Conservation (phyloP, 2,888 invertebrate species). For the Pedicia rivosa region DNA sequence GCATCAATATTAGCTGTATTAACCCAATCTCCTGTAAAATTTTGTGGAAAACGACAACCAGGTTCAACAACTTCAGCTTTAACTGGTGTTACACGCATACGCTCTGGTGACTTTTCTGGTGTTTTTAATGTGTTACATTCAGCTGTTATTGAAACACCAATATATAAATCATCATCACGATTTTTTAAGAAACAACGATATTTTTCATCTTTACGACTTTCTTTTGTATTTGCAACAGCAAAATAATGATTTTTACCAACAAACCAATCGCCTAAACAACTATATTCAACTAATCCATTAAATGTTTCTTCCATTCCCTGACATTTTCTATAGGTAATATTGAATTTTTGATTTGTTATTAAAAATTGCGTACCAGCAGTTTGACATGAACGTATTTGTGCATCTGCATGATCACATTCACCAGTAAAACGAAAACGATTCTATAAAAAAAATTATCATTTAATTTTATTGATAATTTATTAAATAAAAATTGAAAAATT, state of each 20-base stretch:
- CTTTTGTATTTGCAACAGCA: conserved; percentile 93
- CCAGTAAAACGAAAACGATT: conserved; percentile 83
- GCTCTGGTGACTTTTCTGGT: conserved; percentile 83
- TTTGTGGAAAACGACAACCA: conserved; percentile 82
- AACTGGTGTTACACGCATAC: conserved; percentile 66
- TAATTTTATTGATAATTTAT: not conserved
- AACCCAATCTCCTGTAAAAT: conserved; percentile 90
- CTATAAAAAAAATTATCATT: conserved; percentile 24
- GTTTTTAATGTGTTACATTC: conserved; percentile 87
- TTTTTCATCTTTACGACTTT: conserved; percentile 86
- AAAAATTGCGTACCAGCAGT: conserved; percentile 90
- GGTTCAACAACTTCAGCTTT: conserved; percentile 82
- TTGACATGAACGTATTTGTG: conserved; percentile 85
- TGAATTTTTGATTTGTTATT: conserved; percentile 93
- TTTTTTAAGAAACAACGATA: conserved; percentile 89
- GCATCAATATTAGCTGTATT: conserved; percentile 96
- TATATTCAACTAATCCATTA: conserved; percentile 82
- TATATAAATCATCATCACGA: conserved; percentile 81
- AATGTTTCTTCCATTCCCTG: conserved; percentile 79
- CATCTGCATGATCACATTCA: conserved; percentile 78
- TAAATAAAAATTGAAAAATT: conserved; percentile 7
- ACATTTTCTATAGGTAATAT: conserved; percentile 84
- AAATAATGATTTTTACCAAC: conserved; percentile 92
- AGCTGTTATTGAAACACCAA: conserved; percentile 86
- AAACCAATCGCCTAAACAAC: conserved; percentile 91